Evolutionary conservation across 2,888 invertebrate species (phyloP), one percentile per base, ranked within the genome.

Genomic region (Heterodera filipjevi): DNA sequence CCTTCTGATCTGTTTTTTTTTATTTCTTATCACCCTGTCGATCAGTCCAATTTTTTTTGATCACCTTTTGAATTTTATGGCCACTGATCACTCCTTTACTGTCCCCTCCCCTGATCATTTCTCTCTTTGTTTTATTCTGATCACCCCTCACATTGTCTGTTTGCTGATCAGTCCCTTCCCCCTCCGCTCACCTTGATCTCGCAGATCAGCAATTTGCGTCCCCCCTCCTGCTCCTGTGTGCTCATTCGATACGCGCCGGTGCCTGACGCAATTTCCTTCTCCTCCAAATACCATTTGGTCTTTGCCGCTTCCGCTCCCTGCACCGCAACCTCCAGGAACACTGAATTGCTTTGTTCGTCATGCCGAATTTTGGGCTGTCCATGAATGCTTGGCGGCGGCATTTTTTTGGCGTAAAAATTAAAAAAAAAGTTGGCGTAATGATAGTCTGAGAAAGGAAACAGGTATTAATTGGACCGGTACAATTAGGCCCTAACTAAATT

Each of bases 381-480:
- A 82, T 87, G 85, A 75, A 88, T 88, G 78, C 85, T 79, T 64
- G 88, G 88, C 77, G 88, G 88, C n/a, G 88, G 86, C 88, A 88
- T 88, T 49, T 35, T 49, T 19, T 39, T 12, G 16, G 46, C 46
- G 46, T 16, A 16, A 8, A 49, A 49, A 49, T 2, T 16, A 3
- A 16, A 16, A 16, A 12, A 16, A 16, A 12, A 49, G 6, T 5
- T 16, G 16, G 46, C 12, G 14, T 12, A 49, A 49, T 49, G 12
- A 44, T 44, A 5, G 44, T 10, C 5, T 44, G 44, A 44, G 12
- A 44, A 44, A 44, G 12, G 12, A 5, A 12, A 44, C 44, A 12
- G 12, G 44, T 12, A 44, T 5, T 12, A 12, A 5, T 44, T 5
- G 12, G 8, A 12, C 5, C 12, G 44, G 44, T 44, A 5, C 44